phyloP scores from a whole-genome alignment of 1,140 invertebrate genomes.

The Scaptomyza hsui region DNA sequence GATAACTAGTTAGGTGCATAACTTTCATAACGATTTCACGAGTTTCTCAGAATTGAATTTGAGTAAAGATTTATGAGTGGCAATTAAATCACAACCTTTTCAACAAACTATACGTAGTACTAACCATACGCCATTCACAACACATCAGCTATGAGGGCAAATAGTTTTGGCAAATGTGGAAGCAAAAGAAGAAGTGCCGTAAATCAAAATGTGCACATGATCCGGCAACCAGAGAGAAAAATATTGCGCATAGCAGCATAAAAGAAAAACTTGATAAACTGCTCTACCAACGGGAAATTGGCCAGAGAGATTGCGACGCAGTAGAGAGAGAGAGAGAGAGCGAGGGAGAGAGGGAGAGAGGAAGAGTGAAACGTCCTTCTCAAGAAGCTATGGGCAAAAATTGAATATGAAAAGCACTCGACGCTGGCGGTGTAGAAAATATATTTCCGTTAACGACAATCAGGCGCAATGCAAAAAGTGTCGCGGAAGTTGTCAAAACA shows the following conservation, averaged over 20 bases:
- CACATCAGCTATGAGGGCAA: slow-evolving; percentile 1
- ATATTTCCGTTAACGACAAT: slow-evolving; percentile 57
- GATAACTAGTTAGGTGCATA: not conserved
- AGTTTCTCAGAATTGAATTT: not conserved
- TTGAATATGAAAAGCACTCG: slow-evolving; percentile 39
- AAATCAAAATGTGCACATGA: slow-evolving; percentile 42
- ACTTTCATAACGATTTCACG: not conserved
- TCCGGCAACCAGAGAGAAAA: not conserved
- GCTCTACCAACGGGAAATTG: not conserved
- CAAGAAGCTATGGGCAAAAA: slow-evolving; percentile 32
- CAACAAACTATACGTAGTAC: not conserved
- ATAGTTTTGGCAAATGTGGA: slow-evolving; percentile 35
- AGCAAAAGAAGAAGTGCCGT: slow-evolving; percentile 10
- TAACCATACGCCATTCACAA: not conserved
- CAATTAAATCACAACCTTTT: slow-evolving; percentile 14
- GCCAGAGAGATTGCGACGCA: too few species aligned
- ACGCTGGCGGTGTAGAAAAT: slow-evolving; percentile 30
- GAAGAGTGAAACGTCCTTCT: not conserved
- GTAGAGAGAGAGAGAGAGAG: too few species aligned
- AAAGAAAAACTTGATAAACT: slow-evolving; percentile 13
- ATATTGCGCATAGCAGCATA: slow-evolving; percentile 11
- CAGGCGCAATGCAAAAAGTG: slow-evolving; percentile 47
- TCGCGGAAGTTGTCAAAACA: slow-evolving; percentile 57
- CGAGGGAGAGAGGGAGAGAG: too few species aligned
- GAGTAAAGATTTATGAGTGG: slow-evolving; percentile 19